Evolutionary conservation across 2,797 vertebrate genomes (phyloP), one percentile per base, ranked within the genome.

Genomic region (Antennarius maculatus): DNA sequence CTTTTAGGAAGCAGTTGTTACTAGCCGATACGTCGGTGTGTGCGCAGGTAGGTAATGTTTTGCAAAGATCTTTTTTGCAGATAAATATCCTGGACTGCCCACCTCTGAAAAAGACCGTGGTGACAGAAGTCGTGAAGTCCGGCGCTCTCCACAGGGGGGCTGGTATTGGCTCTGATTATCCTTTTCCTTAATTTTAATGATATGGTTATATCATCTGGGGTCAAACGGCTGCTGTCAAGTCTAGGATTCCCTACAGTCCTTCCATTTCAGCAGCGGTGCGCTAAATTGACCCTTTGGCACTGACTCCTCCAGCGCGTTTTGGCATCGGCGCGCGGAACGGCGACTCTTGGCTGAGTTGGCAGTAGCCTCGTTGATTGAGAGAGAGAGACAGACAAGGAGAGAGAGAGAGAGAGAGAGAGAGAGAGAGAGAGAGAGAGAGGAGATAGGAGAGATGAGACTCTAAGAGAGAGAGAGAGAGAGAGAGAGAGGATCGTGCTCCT

Each of bases 281-380:
- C 86, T 90, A 86, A 86, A 92, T 89, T 92, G 87, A 88, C 90
- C 90, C 90, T 89, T 92, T 93, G 89, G 91, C 91, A 91, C 89
- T 74, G 94, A 84, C 80, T 90, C 88, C 88, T 89, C 84, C 81
- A 80, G 89, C 71, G 88, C 84, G 91, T 85, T 89, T 91, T 91
- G 95, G 95, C 94, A 95, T 94, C 91, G 90, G 92, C 86, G 94
- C 92, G 91, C 91, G 86, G 92, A 94, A 92, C 94, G 90, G 93
- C 92, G 94, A 95, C 95, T 95, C 95, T 95, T 94, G 94, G 93
- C 94, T 92, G 92, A 87, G 75, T 90, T 81, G 91, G 89, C 84
- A 63, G 79, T 67, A 82, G 88, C 81, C 81, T 79, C 68, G 86
- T 50, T 86, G 89, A 89, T 88, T 82, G 88, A 83, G 85, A 79